Evolutionary conservation across 2,888 invertebrate species (phyloP).

Genomic region (Phasia obesa): DNA sequence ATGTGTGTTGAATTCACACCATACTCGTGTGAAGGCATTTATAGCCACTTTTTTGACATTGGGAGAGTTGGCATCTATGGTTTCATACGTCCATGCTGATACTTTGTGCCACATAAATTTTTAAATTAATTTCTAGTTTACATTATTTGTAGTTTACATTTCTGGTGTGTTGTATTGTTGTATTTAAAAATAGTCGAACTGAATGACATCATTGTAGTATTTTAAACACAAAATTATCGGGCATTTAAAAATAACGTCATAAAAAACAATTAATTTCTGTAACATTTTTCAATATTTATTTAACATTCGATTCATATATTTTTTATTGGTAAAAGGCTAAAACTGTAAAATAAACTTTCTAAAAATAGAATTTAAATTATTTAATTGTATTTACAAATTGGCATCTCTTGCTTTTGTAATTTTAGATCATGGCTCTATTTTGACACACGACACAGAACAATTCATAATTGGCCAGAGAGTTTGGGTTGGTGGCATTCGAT

Average conservation of each 20-base stretch:
- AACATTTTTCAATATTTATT: conserved; percentile 5
- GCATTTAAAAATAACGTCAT: conserved; percentile 38
- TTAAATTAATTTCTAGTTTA: not conserved
- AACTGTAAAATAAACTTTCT: not conserved
- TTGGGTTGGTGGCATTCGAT: conserved; percentile 95
- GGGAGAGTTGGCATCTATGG: too few species aligned
- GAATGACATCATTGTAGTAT: conserved; percentile 54
- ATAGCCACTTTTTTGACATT: too few species aligned
- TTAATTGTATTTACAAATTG: conserved; percentile 6
- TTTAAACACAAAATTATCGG: conserved; percentile 38
- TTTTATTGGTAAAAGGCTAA: conserved; percentile 9
- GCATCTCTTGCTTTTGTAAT: conserved; percentile 2
- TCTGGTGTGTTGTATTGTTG: conserved; percentile 5
- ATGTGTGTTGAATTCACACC: too few species aligned
- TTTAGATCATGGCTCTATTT: conserved; percentile 88
- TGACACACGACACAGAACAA: conserved; percentile 96
- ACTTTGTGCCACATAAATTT: too few species aligned
- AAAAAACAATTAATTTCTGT: conserved; percentile 17
- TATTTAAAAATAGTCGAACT: conserved; percentile 6
- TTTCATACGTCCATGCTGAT: too few species aligned
- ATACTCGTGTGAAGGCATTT: too few species aligned
- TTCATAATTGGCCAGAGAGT: conserved; percentile 97
- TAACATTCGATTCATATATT: conserved; percentile 28
- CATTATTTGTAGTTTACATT: conserved; percentile 35
- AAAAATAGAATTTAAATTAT: not conserved